Conservation (phyloP, 2,113 vertebrate genomes). For the Argyrosomus japonicus region DNA sequence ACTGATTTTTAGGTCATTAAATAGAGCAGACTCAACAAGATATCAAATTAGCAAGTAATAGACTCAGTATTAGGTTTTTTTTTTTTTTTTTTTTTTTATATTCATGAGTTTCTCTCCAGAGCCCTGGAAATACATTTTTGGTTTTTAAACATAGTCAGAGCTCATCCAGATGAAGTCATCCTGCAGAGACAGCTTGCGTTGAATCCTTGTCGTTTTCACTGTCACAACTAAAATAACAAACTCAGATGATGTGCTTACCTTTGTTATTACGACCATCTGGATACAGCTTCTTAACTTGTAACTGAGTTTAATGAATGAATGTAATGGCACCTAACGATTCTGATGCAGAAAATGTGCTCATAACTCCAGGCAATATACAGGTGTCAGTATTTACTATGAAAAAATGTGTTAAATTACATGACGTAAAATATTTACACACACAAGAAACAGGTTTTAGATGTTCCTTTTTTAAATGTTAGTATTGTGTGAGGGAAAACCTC, state of each 20-base stretch:
- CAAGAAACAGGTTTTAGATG: neutral
- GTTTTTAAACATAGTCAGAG: neutral
- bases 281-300: neutral
- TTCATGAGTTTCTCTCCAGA: neutral
- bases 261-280: conserved; percentile 12
- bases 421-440: neutral
- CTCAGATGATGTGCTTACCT: neutral
- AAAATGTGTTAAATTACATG: neutral
- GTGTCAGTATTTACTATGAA: neutral
- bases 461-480: neutral
- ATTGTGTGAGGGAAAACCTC: neutral
- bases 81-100: conserved; percentile 4
- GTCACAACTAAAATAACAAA: conserved; percentile 19
- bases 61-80: neutral
- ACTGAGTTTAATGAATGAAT: neutral
- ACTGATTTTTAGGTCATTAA: conserved; percentile 27
- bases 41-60: conserved; percentile 9
- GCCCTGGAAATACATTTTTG: neutral
- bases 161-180: neutral
- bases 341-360: neutral
- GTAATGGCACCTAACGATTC: neutral
- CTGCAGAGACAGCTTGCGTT: conserved; percentile 8
- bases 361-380: neutral
- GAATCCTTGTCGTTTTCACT: conserved; percentile 8
- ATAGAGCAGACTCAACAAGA: conserved; percentile 1